Conservation (phyloP, 2,888 invertebrate genomes). For the Dicyrtomina minuta region DNA sequence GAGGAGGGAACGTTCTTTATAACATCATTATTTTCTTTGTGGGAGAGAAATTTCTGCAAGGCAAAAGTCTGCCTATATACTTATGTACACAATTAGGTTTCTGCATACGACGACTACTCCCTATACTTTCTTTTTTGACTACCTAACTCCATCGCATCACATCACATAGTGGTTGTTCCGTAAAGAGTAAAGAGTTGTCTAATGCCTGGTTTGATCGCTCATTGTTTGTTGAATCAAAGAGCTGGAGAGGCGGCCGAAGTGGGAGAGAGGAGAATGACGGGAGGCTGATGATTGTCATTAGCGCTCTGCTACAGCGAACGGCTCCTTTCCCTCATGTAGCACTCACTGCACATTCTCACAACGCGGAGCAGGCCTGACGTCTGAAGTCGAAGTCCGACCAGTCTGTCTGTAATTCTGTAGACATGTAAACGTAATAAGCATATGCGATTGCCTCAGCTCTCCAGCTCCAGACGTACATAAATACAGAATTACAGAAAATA, state of each 20-base stretch:
- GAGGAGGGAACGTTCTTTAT: too few relatives aligned
- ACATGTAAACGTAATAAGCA: too few relatives aligned
- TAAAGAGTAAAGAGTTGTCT: conserved; percentile 5
- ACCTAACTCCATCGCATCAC: too few relatives aligned
- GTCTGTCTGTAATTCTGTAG: too few relatives aligned
- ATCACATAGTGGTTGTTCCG: not conserved
- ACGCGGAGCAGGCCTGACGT: not conserved
- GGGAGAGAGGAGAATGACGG: conserved; percentile 24
- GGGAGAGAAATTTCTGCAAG: too few relatives aligned
- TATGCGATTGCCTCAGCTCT: too few relatives aligned
- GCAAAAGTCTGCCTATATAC: not conserved
- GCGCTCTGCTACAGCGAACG: not conserved
- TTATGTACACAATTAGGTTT: not conserved
- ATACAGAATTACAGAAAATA: too few relatives aligned
- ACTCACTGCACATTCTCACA: not conserved
- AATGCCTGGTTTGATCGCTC: conserved; percentile 13
- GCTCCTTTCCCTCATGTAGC: not conserved
- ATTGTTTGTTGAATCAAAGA: conserved; percentile 15
- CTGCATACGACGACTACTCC: too few relatives aligned
- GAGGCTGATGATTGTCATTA: conserved; percentile 29
- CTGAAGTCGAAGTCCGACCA: too few relatives aligned
- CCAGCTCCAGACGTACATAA: too few relatives aligned
- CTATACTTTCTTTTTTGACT: not conserved
- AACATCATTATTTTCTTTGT: too few relatives aligned
- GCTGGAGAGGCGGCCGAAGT: not conserved